Evolutionary conservation across 2,888 invertebrate species (phyloP).

Genomic region (Lysandra coridon): DNA sequence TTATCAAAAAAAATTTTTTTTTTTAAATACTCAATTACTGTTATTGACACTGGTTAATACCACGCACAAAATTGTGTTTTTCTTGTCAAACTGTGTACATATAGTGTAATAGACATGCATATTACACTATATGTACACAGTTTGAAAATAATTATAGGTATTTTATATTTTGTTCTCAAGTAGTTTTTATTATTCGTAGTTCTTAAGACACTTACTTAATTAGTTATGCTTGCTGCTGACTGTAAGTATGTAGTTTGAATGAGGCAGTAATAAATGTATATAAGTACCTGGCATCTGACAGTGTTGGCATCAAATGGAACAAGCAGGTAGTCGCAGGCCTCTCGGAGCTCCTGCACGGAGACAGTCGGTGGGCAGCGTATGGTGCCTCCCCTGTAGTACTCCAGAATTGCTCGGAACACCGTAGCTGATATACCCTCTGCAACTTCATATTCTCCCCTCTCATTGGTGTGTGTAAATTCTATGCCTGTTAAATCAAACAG

Average conservation of each 20-base stretch:
- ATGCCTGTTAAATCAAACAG: constrained; percentile 72
- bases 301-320: constrained; percentile 98
- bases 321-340: constrained; percentile 98
- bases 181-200: too few relatives aligned
- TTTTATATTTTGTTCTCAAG: too few relatives aligned
- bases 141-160: too few relatives aligned
- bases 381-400: constrained; percentile 94
- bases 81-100: too few relatives aligned
- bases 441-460: constrained; percentile 97
- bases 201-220: too few relatives aligned
- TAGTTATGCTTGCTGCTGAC: too few relatives aligned
- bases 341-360: constrained; percentile 96
- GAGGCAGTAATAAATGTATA: neutral
- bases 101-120: too few relatives aligned
- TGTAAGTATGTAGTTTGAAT: neutral
- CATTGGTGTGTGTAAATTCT: constrained; percentile 96
- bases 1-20: too few relatives aligned
- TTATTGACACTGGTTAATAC: too few relatives aligned
- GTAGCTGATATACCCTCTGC: constrained; percentile 98
- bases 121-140: too few relatives aligned
- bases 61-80: too few relatives aligned
- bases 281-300: constrained; percentile 86
- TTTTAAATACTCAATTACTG: too few relatives aligned
- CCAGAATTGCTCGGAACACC: constrained; percentile 96
- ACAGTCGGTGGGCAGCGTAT: constrained; percentile 98